These are phyloP conservation scores for Virgularia gustaviana DNA, from an alignment of 92 coral and sea anemone genomes.

Conservation along the genomic window DNA sequence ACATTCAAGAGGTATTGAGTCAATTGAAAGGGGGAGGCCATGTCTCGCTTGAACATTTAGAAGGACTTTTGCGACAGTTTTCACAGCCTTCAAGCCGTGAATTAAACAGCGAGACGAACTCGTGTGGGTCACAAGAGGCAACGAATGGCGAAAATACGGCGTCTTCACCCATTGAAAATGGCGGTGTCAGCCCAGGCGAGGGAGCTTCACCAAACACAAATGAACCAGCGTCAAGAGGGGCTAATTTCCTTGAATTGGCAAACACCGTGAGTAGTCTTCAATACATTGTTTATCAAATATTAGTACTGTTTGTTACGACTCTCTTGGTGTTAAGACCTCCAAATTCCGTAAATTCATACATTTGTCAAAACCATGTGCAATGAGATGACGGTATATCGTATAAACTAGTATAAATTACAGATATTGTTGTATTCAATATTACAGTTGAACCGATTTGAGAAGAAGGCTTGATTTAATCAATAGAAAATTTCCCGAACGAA, in stretches of 20 bases:
- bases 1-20: slow-evolving; percentile 30
- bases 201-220: neutral
- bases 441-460: too few relatives aligned
- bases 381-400: too few relatives aligned
- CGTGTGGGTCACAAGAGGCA: slow-evolving; percentile 21
- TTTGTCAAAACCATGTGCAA: too few relatives aligned
- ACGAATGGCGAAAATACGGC: neutral
- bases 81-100: neutral
- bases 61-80: slow-evolving; percentile 14
- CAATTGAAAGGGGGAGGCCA: slow-evolving; percentile 17
- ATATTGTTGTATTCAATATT: too few relatives aligned
- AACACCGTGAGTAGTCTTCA: slow-evolving; percentile 97
- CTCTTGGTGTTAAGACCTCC: too few relatives aligned
- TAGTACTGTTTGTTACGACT: too few relatives aligned
- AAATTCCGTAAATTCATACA: too few relatives aligned
- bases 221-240: slow-evolving; percentile 35
- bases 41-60: slow-evolving; percentile 14
- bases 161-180: neutral
- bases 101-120: slow-evolving; percentile 14
- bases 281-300: too few relatives aligned
- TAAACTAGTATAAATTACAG: too few relatives aligned
- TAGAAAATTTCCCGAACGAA: too few relatives aligned
- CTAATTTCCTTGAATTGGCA: slow-evolving; percentile 92
- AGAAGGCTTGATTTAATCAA: too few relatives aligned
- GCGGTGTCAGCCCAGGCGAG: neutral